These are phyloP conservation scores for Semicossyphus pulcher DNA, from an alignment of 2,113 vertebrate genomes.

Conservation along the genomic window DNA sequence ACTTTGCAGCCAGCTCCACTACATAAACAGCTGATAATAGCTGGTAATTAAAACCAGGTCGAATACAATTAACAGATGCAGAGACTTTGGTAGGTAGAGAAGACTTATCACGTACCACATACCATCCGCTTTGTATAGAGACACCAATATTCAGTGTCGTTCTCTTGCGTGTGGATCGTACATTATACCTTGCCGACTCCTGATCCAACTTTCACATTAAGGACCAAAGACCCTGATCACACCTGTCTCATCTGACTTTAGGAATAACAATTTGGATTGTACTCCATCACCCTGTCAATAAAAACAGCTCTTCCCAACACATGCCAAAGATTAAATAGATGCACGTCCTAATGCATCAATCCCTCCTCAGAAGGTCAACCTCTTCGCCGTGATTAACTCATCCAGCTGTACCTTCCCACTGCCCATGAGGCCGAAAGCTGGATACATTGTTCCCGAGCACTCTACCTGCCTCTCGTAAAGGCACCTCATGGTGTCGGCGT, in stretches of 20 bases:
- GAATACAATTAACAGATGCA: slow-evolving; percentile 38
- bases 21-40: slow-evolving; percentile 36
- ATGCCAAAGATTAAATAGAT: slow-evolving; percentile 26
- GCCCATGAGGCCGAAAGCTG: slow-evolving; percentile 95
- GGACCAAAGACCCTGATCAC: slow-evolving; percentile 2
- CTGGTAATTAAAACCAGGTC: slow-evolving; percentile 56
- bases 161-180: slow-evolving; percentile 15
- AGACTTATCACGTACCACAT: slow-evolving; percentile 33
- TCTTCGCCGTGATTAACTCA: slow-evolving; percentile 85
- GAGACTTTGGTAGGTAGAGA: slow-evolving; percentile 74
- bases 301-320: slow-evolving; percentile 39
- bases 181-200: slow-evolving; percentile 32
- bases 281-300: slow-evolving; percentile 45
- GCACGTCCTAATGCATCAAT: background rate
- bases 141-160: slow-evolving; percentile 21
- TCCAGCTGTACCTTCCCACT: slow-evolving; percentile 90
- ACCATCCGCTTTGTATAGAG: slow-evolving; percentile 33
- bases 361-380: slow-evolving; percentile 79
- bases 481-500: slow-evolving; percentile 91
- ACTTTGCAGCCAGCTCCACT: slow-evolving; percentile 19
- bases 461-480: slow-evolving; percentile 94
- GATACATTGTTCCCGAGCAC: slow-evolving; percentile 94
- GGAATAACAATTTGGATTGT: slow-evolving; percentile 6
- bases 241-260: slow-evolving; percentile 30
- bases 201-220: slow-evolving; percentile 34